Evolutionary conservation across 2,888 invertebrate species (phyloP).

Genomic region (Apomyelois bistriatella): DNA sequence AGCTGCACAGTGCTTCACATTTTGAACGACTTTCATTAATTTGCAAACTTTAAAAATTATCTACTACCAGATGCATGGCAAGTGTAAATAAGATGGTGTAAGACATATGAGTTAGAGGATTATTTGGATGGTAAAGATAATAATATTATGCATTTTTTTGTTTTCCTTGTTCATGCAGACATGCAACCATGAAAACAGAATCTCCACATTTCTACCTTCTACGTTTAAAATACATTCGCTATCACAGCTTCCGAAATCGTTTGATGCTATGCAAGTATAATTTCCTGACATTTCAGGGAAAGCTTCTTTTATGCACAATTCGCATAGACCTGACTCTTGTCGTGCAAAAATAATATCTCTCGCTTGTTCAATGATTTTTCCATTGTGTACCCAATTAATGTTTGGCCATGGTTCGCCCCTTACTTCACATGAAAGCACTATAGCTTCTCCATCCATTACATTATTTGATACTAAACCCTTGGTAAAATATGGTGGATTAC

Average conservation of each 20-base stretch:
- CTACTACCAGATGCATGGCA: conserved; percentile 71
- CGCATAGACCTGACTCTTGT: conserved; percentile 88
- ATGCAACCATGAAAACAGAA: conserved; percentile 35
- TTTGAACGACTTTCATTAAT: conserved; percentile 17
- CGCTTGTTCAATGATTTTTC: conserved; percentile 84
- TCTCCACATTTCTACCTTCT: conserved; percentile 83
- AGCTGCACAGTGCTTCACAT: conserved; percentile 1
- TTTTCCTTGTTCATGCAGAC: conserved; percentile 35
- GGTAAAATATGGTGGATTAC: conserved; percentile 85
- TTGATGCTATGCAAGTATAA: conserved; percentile 90
- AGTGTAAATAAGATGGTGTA: conserved; percentile 26
- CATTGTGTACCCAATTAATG: conserved; percentile 90
- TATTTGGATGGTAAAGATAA: conserved; percentile 23
- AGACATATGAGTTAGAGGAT: conserved; percentile 24
- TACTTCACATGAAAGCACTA: conserved; percentile 86
- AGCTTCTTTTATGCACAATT: conserved; percentile 90
- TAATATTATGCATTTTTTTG: conserved; percentile 25
- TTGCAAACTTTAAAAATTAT: conserved; percentile 27
- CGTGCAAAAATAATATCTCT: conserved; percentile 88
- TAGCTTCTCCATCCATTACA: conserved; percentile 95
- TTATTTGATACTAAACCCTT: conserved; percentile 85
- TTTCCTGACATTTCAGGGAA: conserved; percentile 94
- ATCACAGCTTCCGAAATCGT: conserved; percentile 89
- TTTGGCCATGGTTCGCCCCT: conserved; percentile 89
- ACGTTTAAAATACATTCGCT: conserved; percentile 88